Conservation (phyloP, 2,888 invertebrate species). For the Oxycera nigricornis region DNA sequence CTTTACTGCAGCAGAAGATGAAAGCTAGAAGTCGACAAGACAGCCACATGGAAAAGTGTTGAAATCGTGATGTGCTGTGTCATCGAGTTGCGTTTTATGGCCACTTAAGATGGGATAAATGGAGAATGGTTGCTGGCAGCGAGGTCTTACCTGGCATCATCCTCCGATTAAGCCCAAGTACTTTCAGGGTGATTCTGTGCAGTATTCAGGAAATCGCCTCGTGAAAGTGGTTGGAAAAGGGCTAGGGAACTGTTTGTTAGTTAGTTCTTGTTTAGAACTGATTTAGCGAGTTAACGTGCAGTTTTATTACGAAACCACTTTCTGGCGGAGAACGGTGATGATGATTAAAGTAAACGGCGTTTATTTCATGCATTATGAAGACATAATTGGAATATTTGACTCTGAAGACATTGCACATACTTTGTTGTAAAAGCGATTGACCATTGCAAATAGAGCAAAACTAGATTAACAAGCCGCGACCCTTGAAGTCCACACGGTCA, state of each 20-base stretch:
- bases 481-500: too few species aligned
- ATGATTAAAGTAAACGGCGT: background rate
- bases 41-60: background rate
- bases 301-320: background rate
- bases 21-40: background rate
- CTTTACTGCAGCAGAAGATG: background rate
- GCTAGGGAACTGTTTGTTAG: background rate
- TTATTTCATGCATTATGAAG: background rate
- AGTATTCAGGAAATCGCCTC: background rate
- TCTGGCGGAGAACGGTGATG: background rate
- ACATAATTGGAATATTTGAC: too few species aligned
- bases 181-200: background rate
- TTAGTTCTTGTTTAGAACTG: background rate
- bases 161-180: slow-evolving; percentile 24
- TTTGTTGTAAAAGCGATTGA: too few species aligned
- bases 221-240: slow-evolving; percentile 1
- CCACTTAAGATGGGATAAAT: slow-evolving; percentile 38
- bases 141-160: slow-evolving; percentile 36
- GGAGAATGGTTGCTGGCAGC: slow-evolving; percentile 17
- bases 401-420: too few species aligned
- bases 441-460: too few species aligned
- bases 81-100: slow-evolving; percentile 42
- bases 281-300: slow-evolving; percentile 6
- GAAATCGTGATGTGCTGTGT: slow-evolving; percentile 39
- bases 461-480: too few species aligned